Base-by-base conservation (phyloP, 2,888 invertebrate species). In the Piscicola geometra region DNA sequence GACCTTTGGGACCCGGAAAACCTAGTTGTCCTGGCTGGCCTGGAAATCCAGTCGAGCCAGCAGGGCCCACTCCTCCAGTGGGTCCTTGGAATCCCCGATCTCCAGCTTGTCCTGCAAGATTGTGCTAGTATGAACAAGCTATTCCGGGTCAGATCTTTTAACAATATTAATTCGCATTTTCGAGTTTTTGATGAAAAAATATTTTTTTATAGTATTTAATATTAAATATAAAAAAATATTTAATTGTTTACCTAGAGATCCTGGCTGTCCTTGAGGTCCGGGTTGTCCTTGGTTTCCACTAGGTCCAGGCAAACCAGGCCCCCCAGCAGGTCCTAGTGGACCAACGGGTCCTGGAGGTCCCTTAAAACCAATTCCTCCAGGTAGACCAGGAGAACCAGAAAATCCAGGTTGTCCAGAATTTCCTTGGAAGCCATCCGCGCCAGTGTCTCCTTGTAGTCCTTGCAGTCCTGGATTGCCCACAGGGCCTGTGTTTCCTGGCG, bases 361-460 rank as follows among this genome's bases (percentile, higher is more conserved):
- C 60, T 56, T 56, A 18, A 56, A 56, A 21, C 60, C 60, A n/a
- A 25, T 5, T 28, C 21, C 2, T 50, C 77, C 78, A 25, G 70
- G 69, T 67, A 67, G 64, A 35, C 77, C 77, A 33, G 74, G 21
- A 15, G 52, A 32, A 82, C 93, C 94, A 0, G 91, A 86, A 12
- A 86, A 86, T 30, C 94, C 93, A 5, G 30, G 30, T 50, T 52
- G 32, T 50, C 75, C 75, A 75, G 47, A 33, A 41, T 60, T 41
- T 32, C 75, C 75, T 32, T 2, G 32, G 41, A 64, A 32, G 25
- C 77, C 77, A 56, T 71, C 30, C 5, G 2, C 30, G 12, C 32
- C 32, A 5, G 33, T 33, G 35, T 67, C 67, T 33, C 67, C 67
- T 67, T 67, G 67, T 9, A 32, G 21, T 3, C 67, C 67, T 9